phyloP scores from a whole-genome alignment of 1,140 invertebrate species.

The Lethrus apterus region DNA sequence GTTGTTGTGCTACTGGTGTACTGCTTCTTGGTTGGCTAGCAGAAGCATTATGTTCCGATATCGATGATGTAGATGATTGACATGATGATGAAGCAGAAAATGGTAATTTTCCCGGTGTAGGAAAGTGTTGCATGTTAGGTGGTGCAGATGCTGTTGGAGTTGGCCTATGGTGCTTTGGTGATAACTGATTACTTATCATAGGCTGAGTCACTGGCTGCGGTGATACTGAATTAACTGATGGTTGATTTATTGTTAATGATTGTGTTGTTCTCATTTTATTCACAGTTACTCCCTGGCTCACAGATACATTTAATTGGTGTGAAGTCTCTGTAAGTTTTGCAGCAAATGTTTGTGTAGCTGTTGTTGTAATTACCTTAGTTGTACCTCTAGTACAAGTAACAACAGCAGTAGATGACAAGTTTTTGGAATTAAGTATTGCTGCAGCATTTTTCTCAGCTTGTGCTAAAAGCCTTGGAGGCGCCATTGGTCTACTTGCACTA shows the following conservation, averaged over 20 bases:
- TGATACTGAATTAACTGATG: slow-evolving; percentile 18
- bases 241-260: slow-evolving; percentile 14
- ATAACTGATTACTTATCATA: slow-evolving; percentile 33
- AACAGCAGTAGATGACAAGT: slow-evolving; percentile 53
- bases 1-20: slow-evolving; percentile 21
- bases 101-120: slow-evolving; percentile 38
- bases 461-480: slow-evolving; percentile 48
- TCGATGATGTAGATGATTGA: slow-evolving; percentile 6
- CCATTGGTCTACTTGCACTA: slow-evolving; percentile 40
- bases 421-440: slow-evolving; percentile 29
- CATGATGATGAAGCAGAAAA: slow-evolving; percentile 16
- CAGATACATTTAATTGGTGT: slow-evolving; percentile 9
- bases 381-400: slow-evolving; percentile 45
- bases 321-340: slow-evolving; percentile 50
- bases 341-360: slow-evolving; percentile 52
- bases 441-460: slow-evolving; percentile 40
- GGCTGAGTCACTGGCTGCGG: slow-evolving; percentile 17
- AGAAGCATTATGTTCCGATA: background rate
- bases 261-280: slow-evolving; percentile 11
- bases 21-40: slow-evolving; percentile 8
- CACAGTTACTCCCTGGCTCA: slow-evolving; percentile 2
- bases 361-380: slow-evolving; percentile 43
- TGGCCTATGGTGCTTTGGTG: slow-evolving; percentile 48
- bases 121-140: slow-evolving; percentile 40
- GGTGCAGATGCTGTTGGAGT: slow-evolving; percentile 46